phyloP scores from a whole-genome alignment of 2,113 vertebrate species.

The Regulus satrapa region DNA sequence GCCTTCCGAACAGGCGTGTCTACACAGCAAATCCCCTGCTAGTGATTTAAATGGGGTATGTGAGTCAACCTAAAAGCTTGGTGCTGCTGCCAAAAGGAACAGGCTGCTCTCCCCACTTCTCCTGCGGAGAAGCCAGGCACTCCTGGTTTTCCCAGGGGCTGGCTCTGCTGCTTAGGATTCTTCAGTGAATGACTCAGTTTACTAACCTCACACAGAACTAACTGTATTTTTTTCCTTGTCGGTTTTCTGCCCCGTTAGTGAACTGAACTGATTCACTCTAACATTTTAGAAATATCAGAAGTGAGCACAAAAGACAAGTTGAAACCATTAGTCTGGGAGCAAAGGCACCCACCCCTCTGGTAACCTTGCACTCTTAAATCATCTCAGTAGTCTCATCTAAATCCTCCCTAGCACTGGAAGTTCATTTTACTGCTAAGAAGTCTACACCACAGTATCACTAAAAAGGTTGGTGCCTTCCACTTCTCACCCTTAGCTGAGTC shows the following conservation, averaged over 20 bases:
- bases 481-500: background rate
- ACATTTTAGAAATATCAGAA: background rate
- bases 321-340: background rate
- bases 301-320: background rate
- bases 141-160: background rate
- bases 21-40: background rate
- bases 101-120: background rate
- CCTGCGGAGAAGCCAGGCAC: background rate
- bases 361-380: background rate
- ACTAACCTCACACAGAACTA: background rate
- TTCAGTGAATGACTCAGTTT: background rate
- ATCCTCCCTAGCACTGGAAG: background rate
- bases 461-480: background rate
- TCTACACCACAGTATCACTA: background rate
- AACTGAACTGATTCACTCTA: background rate
- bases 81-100: background rate
- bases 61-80: background rate
- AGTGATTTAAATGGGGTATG: background rate
- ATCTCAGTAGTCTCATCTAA: background rate
- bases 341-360: background rate
- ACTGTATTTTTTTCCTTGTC: background rate
- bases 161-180: background rate
- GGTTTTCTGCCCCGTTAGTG: background rate
- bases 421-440: background rate
- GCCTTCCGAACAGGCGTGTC: rapidly evolving